phyloP scores from a whole-genome alignment of 2,888 invertebrate species.

The Tenthredo distinguenda region DNA sequence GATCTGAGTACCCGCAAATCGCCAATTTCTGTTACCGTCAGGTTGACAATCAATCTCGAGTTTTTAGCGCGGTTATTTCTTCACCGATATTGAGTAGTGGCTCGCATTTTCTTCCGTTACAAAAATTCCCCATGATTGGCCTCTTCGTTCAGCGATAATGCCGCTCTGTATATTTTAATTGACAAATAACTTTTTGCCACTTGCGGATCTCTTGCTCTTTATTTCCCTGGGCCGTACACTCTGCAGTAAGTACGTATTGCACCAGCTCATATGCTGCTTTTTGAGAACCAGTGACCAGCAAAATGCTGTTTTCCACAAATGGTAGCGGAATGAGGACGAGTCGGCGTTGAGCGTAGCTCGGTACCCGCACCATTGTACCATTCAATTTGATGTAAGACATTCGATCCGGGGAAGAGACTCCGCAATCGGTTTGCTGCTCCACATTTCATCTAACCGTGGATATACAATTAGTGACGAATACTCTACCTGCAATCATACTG shows the following conservation, averaged over 20 bases:
- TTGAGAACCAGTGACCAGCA: slow-evolving; percentile 54
- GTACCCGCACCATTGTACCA: slow-evolving; percentile 56
- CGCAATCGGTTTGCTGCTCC: slow-evolving; percentile 7
- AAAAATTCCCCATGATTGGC: slow-evolving; percentile 52
- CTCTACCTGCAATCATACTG: neutral
- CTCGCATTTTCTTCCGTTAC: slow-evolving; percentile 43
- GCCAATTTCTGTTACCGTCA: neutral
- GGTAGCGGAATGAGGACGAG: slow-evolving; percentile 72
- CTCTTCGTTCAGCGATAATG: slow-evolving; percentile 50
- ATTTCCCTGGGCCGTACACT: slow-evolving; percentile 33
- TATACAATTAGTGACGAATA: slow-evolving; percentile 35
- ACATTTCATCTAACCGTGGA: slow-evolving; percentile 32
- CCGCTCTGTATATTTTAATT: slow-evolving; percentile 60
- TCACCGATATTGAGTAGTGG: slow-evolving; percentile 5
- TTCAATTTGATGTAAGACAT: slow-evolving; percentile 68
- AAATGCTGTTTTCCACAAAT: slow-evolving; percentile 68
- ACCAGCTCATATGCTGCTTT: slow-evolving; percentile 48
- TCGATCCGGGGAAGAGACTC: slow-evolving; percentile 36
- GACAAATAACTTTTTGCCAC: slow-evolving; percentile 70
- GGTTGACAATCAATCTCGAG: slow-evolving; percentile 1
- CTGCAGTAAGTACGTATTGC: slow-evolving; percentile 28
- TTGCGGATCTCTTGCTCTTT: slow-evolving; percentile 9
- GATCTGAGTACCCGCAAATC: neutral
- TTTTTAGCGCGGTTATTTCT: slow-evolving; percentile 39
- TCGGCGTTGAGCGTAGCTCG: slow-evolving; percentile 52